phyloP scores from a whole-genome alignment of 2,888 invertebrate genomes.

The Leucophora obtusa region DNA sequence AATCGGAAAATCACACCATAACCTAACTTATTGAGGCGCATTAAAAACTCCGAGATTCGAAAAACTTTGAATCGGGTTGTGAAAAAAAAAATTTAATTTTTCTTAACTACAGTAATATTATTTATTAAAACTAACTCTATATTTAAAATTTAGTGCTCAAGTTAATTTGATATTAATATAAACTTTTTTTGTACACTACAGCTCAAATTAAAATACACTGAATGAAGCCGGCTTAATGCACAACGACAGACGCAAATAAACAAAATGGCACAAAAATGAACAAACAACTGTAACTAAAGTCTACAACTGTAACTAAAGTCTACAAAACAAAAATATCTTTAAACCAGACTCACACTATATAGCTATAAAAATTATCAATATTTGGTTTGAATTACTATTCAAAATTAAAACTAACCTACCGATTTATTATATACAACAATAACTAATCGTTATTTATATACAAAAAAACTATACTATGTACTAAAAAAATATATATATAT shows the following conservation, averaged over 20 bases:
- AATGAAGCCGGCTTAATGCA: constrained; percentile 37
- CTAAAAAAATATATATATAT: constrained; percentile 42
- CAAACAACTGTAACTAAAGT: no score
- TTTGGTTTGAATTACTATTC: constrained; percentile 20
- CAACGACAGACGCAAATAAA: constrained; percentile 32
- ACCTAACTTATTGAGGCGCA: no score
- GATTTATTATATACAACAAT: constrained; percentile 34
- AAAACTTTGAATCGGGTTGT: no score
- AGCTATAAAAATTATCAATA: constrained; percentile 36
- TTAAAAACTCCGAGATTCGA: no score
- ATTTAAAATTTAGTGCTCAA: not conserved
- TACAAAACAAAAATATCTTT: constrained; percentile 29
- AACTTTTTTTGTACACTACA: constrained; percentile 23
- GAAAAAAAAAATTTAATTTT: no score
- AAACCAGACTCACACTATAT: constrained; percentile 24
- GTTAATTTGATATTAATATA: not conserved
- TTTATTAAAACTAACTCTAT: no score
- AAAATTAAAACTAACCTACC: constrained; percentile 49
- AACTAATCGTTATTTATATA: constrained; percentile 29
- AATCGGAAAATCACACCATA: no score
- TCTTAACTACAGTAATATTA: no score
- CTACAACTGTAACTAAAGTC: constrained; percentile 25
- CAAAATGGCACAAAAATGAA: constrained; percentile 49
- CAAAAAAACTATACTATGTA: constrained; percentile 40
- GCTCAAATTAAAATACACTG: constrained; percentile 27